phyloP scores from a whole-genome alignment of 2,888 invertebrate genomes.

The Darwinula stevensoni region DNA sequence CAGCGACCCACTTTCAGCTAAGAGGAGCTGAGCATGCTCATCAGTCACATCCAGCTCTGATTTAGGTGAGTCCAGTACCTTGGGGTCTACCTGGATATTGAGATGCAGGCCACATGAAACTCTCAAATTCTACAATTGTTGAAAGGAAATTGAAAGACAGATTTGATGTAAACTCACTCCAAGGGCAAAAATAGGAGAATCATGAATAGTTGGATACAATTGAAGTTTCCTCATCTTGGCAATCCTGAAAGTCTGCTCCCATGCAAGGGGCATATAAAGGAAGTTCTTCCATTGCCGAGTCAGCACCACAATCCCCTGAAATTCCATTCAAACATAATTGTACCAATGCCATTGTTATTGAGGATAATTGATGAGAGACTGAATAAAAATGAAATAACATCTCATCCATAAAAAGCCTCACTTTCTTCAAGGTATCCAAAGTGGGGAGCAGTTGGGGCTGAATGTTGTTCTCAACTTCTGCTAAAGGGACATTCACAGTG shows the following conservation, averaged over 20 bases:
- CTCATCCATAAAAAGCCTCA: no score
- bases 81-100: slow-evolving; percentile 7
- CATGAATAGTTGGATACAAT: neutral
- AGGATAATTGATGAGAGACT: no score
- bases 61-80: slow-evolving; percentile 8
- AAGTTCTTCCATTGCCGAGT: slow-evolving; percentile 92
- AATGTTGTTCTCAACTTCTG: slow-evolving; percentile 49
- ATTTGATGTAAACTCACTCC: no score
- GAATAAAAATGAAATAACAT: no score
- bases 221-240: neutral
- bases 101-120: slow-evolving; percentile 6
- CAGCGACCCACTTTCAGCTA: slow-evolving; percentile 22
- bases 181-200: no score
- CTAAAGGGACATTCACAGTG: slow-evolving; percentile 34
- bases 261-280: slow-evolving; percentile 61
- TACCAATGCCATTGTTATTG: neutral
- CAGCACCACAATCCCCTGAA: slow-evolving; percentile 68
- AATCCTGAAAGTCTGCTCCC: slow-evolving; percentile 45
- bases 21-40: slow-evolving; percentile 36
- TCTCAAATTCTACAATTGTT: no score
- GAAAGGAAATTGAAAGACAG: no score
- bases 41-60: slow-evolving; percentile 36
- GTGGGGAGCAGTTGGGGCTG: slow-evolving; percentile 55
- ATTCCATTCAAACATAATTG: neutral
- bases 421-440: slow-evolving; percentile 58